Evolutionary conservation across 2,888 invertebrate species (phyloP).

Genomic region (Slavum lentiscoides): DNA sequence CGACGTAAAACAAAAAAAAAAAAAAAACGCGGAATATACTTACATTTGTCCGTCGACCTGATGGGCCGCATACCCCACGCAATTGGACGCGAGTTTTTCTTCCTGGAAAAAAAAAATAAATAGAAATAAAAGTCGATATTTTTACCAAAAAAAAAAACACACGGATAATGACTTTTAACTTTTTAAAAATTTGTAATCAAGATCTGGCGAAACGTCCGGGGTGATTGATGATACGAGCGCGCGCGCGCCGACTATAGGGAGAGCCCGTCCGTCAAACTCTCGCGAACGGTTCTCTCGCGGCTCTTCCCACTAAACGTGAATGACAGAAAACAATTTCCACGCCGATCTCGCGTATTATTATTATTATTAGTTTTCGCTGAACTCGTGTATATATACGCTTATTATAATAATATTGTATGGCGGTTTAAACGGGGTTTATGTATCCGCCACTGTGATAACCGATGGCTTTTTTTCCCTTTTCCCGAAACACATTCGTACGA

Average conservation of each 20-base stretch:
- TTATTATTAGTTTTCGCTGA: constrained; percentile 21
- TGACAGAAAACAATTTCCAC: constrained; percentile 44
- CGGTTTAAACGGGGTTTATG: no score
- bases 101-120: constrained; percentile 40
- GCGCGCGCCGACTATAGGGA: background rate
- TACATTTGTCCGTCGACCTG: constrained; percentile 52
- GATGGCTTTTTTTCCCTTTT: no score
- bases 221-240: constrained; percentile 38
- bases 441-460: no score
- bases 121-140: constrained; percentile 12
- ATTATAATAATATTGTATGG: no score
- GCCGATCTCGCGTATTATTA: background rate
- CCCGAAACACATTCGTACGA: no score
- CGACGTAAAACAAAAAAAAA: constrained; percentile 17
- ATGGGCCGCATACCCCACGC: constrained; percentile 46
- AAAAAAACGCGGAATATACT: background rate
- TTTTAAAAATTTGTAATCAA: constrained; percentile 45
- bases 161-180: constrained; percentile 50
- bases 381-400: no score
- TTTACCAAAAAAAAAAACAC: constrained; percentile 4
- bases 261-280: constrained; percentile 13
- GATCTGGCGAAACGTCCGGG: constrained; percentile 34
- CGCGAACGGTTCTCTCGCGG: constrained; percentile 2
- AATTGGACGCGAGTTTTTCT: constrained; percentile 46
- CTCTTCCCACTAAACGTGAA: constrained; percentile 18